Base-by-base conservation (phyloP, 2,797 vertebrate species). In the Hypotaenidia okinawae region DNA sequence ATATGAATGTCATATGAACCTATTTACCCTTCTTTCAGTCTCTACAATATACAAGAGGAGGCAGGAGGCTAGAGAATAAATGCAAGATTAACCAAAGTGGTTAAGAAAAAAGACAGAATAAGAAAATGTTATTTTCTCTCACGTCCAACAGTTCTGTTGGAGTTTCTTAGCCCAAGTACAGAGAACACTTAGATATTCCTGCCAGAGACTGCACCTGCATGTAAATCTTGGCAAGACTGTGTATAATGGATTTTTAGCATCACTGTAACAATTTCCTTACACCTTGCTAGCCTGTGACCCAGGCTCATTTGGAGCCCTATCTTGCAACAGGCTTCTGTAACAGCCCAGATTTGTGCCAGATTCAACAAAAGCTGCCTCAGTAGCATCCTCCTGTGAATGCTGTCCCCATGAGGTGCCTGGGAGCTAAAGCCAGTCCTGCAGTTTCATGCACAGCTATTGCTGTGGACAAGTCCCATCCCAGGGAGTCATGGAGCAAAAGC, bases 241-340 rank as follows among this genome's bases (percentile, higher is more conserved):
- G 47, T 81, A 55, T 67, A 92, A 94, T 69, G 64, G 91, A 91
- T 90, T 94, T 95, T 88, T 79, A 92, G 79, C 85, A 94, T 37
- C 43, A 35, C 39, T 66, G 13, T 69, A 78, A 86, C 43, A 49
- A 73, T 66, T 83, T 86, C 63, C 27, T 78, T 66, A 62, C 2
- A 11, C 2, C 0, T 43, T 81, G 45, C 63, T 59, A 84, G 55
- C 58, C 62, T 80, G 72, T 39, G 62, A 91, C 64, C 58, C 33
- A 37, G 18, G 35, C 66, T 91, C 39, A 27, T 94, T 75, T 85
- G 47, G 66, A 95, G 24, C 33, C 75, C 52, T 81, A 62, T 73
- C 37, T n/a, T 78, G 43, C n/a, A 81, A 66, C 12, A 81, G 35
- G 33, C 63, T 55, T 80, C 58, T 58, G n/a, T 70, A 80, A 37